Evolutionary conservation across 23 tunicate genomes (phyloP).

Genomic region (Halocynthia aurantium): DNA sequence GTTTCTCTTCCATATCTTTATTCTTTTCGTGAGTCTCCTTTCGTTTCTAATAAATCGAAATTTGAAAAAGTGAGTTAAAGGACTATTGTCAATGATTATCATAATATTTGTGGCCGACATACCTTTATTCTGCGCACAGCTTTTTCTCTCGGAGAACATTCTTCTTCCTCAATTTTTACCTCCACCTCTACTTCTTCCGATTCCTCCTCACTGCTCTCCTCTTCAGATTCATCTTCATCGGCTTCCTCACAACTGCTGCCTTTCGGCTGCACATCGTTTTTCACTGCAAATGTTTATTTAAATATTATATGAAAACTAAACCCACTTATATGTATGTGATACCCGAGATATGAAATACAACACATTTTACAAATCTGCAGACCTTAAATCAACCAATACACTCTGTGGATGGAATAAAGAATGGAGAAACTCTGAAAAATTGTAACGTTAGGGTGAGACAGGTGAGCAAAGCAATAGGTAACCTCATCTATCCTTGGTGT

Average conservation of each 20-base stretch:
- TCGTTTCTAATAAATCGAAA: constrained; percentile 5
- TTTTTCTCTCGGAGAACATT: constrained; percentile 16
- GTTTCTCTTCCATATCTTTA: constrained; percentile 35
- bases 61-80: neutral
- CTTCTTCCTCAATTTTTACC: constrained; percentile 43
- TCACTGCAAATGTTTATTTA: neutral
- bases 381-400: no score
- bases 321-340: neutral
- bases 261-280: neutral
- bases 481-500: no score
- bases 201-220: constrained; percentile 28
- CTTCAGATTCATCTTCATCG: constrained; percentile 39
- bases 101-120: neutral
- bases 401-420: no score
- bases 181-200: constrained; percentile 15
- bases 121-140: constrained; percentile 19
- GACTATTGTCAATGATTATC: no score
- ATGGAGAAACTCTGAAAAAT: no score
- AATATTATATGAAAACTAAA: neutral
- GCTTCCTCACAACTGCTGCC: neutral
- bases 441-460: no score
- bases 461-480: no score
- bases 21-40: constrained; percentile 39
- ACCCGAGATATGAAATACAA: no score
- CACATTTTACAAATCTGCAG: no score